A percentile compares a stretch with the other conserved stretches of the same genome.
These are phyloP conservation scores for Istiophorus platypterus DNA, from an alignment of 2,113 vertebrate genomes.

Conservation along the genomic window DNA sequence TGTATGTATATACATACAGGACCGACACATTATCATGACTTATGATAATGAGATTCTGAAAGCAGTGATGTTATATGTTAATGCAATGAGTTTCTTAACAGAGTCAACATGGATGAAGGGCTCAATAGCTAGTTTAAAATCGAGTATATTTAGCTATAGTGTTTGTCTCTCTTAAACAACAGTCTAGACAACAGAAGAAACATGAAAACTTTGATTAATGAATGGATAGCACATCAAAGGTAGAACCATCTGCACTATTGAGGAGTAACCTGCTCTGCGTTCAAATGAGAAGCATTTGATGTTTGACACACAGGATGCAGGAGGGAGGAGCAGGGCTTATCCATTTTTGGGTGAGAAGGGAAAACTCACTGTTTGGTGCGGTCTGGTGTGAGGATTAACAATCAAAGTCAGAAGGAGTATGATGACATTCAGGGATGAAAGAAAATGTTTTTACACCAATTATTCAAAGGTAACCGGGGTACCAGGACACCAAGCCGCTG, in stretches of 20 bases:
- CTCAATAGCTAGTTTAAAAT: neutral
- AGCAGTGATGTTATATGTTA: neutral
- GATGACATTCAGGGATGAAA: conserved; percentile 33
- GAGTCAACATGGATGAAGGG: neutral
- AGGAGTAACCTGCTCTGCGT: conserved; percentile 31
- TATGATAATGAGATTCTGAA: neutral
- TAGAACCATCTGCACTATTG: conserved; percentile 1
- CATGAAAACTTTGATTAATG: conserved; percentile 44
- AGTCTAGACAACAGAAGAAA: conserved; percentile 39
- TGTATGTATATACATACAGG: neutral
- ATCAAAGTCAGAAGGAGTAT: conserved; percentile 23
- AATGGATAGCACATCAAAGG: conserved; percentile 51
- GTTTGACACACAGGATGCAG: conserved; percentile 43
- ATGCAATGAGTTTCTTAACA: neutral
- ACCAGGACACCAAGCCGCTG: neutral
- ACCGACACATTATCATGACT: neutral
- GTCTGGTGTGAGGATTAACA: conserved; percentile 47
- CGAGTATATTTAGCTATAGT: neutral
- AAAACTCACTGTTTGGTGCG: conserved; percentile 21
- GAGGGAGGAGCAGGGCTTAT: conserved; percentile 34
- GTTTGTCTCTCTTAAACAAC: conserved; percentile 21
- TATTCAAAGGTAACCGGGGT: neutral
- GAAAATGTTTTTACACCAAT: conserved; percentile 1
- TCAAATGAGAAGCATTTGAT: conserved; percentile 62
- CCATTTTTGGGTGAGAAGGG: conserved; percentile 27